Conservation (phyloP, 2,888 invertebrate genomes). For the Rhogogaster chlorosoma region DNA sequence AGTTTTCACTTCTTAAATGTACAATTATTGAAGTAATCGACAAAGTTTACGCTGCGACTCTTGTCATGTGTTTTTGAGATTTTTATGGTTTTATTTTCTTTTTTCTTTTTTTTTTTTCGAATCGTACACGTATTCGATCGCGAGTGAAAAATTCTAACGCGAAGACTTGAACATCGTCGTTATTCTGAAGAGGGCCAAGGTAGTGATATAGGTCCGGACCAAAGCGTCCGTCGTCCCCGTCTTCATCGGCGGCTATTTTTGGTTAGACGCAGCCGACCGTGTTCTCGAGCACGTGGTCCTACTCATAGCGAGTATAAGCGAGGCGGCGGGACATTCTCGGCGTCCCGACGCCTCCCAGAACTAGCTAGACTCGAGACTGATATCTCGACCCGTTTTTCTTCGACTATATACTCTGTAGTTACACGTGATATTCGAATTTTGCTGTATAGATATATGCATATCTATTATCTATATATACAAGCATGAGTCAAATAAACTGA, state of each 20-base stretch:
- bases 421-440: not conserved
- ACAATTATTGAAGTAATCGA: too few species aligned
- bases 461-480: too few species aligned
- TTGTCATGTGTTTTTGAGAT: too few species aligned
- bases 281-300: constrained; percentile 33
- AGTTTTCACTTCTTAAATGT: too few species aligned
- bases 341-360: constrained; percentile 7
- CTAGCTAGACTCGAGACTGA: not conserved
- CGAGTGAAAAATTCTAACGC: not conserved
- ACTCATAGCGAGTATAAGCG: not conserved
- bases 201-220: constrained; percentile 49
- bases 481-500: too few species aligned
- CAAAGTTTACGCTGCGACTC: too few species aligned
- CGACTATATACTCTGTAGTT: not conserved
- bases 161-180: not conserved
- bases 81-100: too few species aligned
- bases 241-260: constrained; percentile 40
- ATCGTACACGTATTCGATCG: not conserved
- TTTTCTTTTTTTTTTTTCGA: not conserved
- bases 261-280: constrained; percentile 44
- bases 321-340: constrained; percentile 15
- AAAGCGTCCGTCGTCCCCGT: constrained; percentile 33
- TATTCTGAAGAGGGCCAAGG: constrained; percentile 45
- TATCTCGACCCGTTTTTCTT: not conserved
- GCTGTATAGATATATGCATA: too few species aligned